These are phyloP conservation scores for Tinamus major DNA, from an alignment of 2,797 vertebrate species.

Conservation along the genomic window DNA sequence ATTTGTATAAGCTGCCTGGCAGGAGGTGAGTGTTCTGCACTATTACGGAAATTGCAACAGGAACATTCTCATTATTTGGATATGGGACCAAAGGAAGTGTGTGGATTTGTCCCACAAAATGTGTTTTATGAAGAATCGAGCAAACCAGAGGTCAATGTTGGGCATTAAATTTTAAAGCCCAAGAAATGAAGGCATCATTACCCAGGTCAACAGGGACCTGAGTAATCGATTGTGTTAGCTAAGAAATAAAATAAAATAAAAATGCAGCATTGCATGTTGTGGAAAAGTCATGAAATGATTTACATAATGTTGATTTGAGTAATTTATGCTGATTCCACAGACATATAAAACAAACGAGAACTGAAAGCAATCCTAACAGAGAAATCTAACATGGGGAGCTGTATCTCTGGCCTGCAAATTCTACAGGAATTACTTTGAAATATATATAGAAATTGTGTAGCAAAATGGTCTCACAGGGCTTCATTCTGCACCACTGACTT, in stretches of 20 bases:
- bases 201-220: not conserved
- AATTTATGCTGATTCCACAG: conserved; percentile 1
- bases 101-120: not conserved
- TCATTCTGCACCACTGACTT: not conserved
- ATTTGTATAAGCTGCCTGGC: conserved; percentile 64
- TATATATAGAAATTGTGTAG: not conserved
- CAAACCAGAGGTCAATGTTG: not conserved
- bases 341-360: not conserved
- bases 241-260: not conserved
- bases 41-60: conserved; percentile 50
- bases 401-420: not conserved
- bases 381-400: not conserved
- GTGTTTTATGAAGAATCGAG: not conserved
- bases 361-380: not conserved
- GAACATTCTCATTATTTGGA: conserved; percentile 60
- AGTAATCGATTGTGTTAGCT: not conserved
- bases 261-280: not conserved
- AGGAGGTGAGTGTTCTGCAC: conserved; percentile 31
- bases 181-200: not conserved
- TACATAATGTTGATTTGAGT: not conserved
- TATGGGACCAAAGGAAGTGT: not conserved
- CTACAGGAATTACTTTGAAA: not conserved
- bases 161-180: conserved; percentile 1
- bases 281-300: not conserved
- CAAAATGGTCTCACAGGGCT: not conserved